Evolutionary conservation across 2,888 invertebrate genomes (phyloP), one percentile per base, ranked within the genome.

Genomic region (Carcina quercana): DNA sequence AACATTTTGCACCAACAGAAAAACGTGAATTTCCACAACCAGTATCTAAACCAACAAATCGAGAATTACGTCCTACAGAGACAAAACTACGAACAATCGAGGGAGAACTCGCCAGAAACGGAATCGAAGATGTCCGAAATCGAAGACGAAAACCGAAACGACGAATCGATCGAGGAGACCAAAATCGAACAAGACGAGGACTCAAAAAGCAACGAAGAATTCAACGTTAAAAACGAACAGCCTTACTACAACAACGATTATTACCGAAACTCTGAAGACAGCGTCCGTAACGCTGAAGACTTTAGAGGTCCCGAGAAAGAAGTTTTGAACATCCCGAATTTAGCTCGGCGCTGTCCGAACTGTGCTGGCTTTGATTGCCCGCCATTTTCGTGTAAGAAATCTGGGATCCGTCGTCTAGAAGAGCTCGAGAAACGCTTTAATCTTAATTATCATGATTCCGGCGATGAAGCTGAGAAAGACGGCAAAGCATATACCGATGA

Each of bases 1-100:
- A 88, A 88, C 44, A 85, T 88, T 12, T 59, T 88, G 32, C 87
- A 87, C 40, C 87, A 86, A 45, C 86, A 87, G 46, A 84, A 85
- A 43, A 75, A 63, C 0, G 67, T 52, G n/a, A 80, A 69, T 42
- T 78, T 67, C 44, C 86, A 69, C 66, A 86, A 68, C 13, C 75
- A 87, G 43, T 87, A 86, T 39, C 53, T 87, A 10, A 87, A 87
- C 42, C 86, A 86, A 47, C 84, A 84, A 14, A 43, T 84, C 3
- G 83, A 80, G 29, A 75, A 64, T 25, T 79, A 80, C 54, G 69
- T 82, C 1, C 34, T 74, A 12, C 64, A 73, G 2, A 47, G 75
- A 2, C 70, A 69, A 30, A 66, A 54, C 26, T 72, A 63, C 44
- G 68, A 70, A 24, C 44, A 41, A n/a, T 80, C 78, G 0, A 53